phyloP scores from a whole-genome alignment of 1,140 invertebrate species.

The Drosophila funebris region DNA sequence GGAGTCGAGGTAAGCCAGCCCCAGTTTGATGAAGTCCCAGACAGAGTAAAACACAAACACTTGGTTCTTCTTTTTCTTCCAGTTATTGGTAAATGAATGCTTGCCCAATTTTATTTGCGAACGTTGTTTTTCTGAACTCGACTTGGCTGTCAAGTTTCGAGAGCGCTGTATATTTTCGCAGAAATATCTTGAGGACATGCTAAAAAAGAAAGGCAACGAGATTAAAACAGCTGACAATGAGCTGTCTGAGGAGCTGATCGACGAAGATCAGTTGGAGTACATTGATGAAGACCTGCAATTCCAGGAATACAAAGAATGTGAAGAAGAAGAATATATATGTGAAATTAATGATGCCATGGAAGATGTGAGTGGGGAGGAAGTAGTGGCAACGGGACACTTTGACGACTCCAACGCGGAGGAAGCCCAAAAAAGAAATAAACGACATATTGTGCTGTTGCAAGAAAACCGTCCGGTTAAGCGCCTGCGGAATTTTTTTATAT shows the following conservation, averaged over 20 bases:
- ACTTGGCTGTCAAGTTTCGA: slow-evolving; percentile 64
- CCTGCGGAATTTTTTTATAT: slow-evolving; percentile 59
- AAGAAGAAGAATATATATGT: not conserved
- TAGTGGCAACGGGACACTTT: not conserved
- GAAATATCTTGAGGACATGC: slow-evolving; percentile 54
- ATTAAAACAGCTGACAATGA: not conserved
- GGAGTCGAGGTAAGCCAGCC: slow-evolving; percentile 48
- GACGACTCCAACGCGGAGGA: not conserved
- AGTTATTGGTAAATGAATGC: slow-evolving; percentile 37
- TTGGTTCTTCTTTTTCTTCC: not conserved
- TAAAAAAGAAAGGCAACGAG: slow-evolving; percentile 21
- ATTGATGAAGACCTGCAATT: not conserved
- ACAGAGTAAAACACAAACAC: not conserved
- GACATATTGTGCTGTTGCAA: slow-evolving; percentile 15
- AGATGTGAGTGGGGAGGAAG: not conserved
- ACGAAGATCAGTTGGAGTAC: slow-evolving; percentile 39
- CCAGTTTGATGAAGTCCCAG: not conserved
- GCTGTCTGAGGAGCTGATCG: slow-evolving; percentile 54
- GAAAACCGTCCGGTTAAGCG: slow-evolving; percentile 39
- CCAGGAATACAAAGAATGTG: not conserved
- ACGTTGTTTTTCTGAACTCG: slow-evolving; percentile 59
- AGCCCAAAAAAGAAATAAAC: slow-evolving; percentile 18
- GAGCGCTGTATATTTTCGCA: slow-evolving; percentile 69
- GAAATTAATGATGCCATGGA: not conserved
- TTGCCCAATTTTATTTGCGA: slow-evolving; percentile 53